Evolutionary conservation across 2,113 vertebrate species (phyloP).

Genomic region (Pangasianodon hypophthalmus): DNA sequence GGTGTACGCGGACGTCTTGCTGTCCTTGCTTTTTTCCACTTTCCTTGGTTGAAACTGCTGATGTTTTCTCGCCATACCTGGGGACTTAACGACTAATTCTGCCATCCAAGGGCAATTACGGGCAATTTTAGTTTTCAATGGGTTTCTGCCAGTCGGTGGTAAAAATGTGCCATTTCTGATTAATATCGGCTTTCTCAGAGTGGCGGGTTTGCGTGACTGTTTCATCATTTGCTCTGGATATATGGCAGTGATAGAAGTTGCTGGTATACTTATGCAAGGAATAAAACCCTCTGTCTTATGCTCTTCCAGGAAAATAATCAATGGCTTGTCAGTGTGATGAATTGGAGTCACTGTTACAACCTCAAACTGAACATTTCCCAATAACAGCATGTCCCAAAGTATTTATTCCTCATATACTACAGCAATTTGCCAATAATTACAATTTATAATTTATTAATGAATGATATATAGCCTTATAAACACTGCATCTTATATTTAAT

Average conservation of each 20-base stretch:
- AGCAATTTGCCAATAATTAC: background rate
- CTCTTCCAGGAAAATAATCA: background rate
- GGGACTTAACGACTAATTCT: constrained; percentile 62
- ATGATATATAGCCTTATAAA: background rate
- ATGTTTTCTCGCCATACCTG: constrained; percentile 63
- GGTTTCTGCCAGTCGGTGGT: constrained; percentile 59
- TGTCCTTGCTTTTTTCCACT: constrained; percentile 65
- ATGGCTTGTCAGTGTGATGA: background rate
- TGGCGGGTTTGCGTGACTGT: constrained; percentile 3
- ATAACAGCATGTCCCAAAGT: background rate
- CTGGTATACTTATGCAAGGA: background rate
- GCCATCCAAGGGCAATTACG: constrained; percentile 69
- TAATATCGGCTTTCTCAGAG: background rate
- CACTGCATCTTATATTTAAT: background rate
- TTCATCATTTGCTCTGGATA: background rate
- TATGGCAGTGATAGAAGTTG: background rate
- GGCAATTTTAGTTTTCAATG: constrained; percentile 44
- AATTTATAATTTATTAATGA: background rate
- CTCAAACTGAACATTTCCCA: background rate
- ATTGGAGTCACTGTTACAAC: background rate
- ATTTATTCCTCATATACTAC: background rate
- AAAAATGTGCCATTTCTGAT: constrained; percentile 56
- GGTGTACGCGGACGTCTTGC: constrained; percentile 66
- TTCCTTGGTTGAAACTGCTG: constrained; percentile 65
- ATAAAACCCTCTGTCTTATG: background rate